phyloP scores from a whole-genome alignment of 2,888 invertebrate species.

The Phymatocera aterrima region DNA sequence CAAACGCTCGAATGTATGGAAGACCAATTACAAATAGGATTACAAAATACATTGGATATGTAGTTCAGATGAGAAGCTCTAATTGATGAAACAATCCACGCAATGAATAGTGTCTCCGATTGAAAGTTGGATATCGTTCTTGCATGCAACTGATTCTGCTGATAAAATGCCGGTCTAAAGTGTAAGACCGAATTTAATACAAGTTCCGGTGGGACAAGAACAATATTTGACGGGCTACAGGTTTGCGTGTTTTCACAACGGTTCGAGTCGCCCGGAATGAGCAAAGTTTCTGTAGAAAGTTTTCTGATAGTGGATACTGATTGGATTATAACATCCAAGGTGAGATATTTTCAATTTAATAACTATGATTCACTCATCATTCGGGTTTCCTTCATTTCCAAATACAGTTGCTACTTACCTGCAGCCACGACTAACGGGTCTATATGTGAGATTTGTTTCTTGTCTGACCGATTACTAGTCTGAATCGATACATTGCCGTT shows the following conservation, averaged over 20 bases:
- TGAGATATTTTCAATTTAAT: background rate
- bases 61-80: background rate
- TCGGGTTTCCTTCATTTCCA: background rate
- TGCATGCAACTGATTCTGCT: background rate
- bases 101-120: background rate
- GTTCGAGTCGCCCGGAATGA: background rate
- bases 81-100: background rate
- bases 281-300: background rate
- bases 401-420: background rate
- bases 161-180: background rate
- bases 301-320: background rate
- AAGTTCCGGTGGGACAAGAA: background rate
- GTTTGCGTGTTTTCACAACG: background rate
- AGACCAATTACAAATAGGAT: no score
- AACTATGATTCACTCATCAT: background rate
- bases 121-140: background rate
- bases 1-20: no score
- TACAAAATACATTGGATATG: no score
- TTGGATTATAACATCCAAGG: background rate
- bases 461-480: slow-evolving; percentile 3
- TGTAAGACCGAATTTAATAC: background rate
- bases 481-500: slow-evolving; percentile 49
- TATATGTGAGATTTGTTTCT: background rate
- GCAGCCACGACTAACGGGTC: background rate
- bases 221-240: background rate